Evolutionary conservation across 2,888 invertebrate genomes (phyloP).

Genomic region (Pollenia amentaria): DNA sequence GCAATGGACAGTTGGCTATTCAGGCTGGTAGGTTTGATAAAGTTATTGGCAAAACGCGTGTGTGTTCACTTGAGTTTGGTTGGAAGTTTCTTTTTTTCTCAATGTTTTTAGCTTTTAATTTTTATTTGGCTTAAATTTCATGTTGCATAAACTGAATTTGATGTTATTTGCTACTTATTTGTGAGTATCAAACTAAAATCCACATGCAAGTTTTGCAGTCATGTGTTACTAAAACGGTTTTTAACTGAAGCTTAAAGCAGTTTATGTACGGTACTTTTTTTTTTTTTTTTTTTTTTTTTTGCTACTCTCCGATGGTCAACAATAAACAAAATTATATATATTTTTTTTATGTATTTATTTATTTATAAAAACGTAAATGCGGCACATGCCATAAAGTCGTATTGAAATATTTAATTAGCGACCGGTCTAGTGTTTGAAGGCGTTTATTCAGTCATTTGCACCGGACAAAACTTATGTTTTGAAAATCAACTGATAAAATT

Average conservation of each 20-base stretch:
- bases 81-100: neutral
- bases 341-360: neutral
- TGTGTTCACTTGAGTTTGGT: neutral
- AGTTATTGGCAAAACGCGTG: constrained; percentile 2
- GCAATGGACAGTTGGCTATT: constrained; percentile 17
- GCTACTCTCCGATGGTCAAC: constrained; percentile 54
- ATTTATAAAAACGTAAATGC: neutral
- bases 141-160: constrained; percentile 67
- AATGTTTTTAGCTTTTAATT: constrained; percentile 25
- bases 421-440: constrained; percentile 55
- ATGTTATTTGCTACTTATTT: constrained; percentile 64
- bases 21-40: neutral
- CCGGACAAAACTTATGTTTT: constrained; percentile 32
- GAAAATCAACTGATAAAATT: constrained; percentile 11
- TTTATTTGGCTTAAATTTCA: constrained; percentile 62
- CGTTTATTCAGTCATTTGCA: constrained; percentile 50
- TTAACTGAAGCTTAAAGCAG: constrained; percentile 61
- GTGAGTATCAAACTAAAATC: constrained; percentile 20
- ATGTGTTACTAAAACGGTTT: constrained; percentile 72
- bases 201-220: constrained; percentile 65
- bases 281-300: constrained; percentile 11
- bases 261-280: constrained; percentile 27
- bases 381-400: constrained; percentile 56
- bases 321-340: constrained; percentile 29
- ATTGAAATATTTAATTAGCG: constrained; percentile 63